Base-by-base conservation (phyloP, 2,797 vertebrate species). In the Eurystomus glaucurus region DNA sequence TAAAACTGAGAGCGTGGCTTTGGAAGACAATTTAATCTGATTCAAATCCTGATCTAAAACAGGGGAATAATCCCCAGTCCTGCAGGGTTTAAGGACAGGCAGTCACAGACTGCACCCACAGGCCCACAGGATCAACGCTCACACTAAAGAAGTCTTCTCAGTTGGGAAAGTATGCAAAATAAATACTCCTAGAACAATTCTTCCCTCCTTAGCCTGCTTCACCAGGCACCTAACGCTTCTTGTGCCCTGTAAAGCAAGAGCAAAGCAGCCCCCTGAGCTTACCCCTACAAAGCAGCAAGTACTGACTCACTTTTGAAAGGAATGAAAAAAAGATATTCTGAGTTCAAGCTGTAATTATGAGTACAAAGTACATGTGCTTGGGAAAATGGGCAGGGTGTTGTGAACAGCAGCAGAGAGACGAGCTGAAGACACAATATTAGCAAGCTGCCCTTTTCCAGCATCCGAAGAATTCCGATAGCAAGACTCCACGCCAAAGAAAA, bases 381-480 rank as follows among this genome's bases (percentile, higher is more conserved):
- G 62, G 57, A 66, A 91, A 95, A 68, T 1, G 3, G 70, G 80
- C 69, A 68, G 58, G 31, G 43, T 58, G 70, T 26, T 51, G 70
- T 26, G 46, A 72, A 35, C 51, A 33, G 90, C 72, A 57, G 79
- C 3, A 9, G 33, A 58, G 43, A 55, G 70, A 92, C 25, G 85
- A 91, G 85, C 66, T 85, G 84, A 95, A 85, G 77, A 91, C 70
- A 88, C 41, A 52, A 7, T 11, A 78, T 72, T 64, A 93, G 61
- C 64, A 75, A 71, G 37, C 54, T 95, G 82, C 54, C 94, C 76
- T 90, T 72, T 78, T 41, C 76, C 85, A 92, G 10, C 80, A 90
- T 58, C 76, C 14, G 1, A 75, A 81, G 65, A 82, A 95, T 93
- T 90, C 33, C 0, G 0, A 91, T 48, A 90, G 57, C 57, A 83